Conservation (phyloP, 2,113 vertebrate genomes). For the Pangasianodon gigas region DNA sequence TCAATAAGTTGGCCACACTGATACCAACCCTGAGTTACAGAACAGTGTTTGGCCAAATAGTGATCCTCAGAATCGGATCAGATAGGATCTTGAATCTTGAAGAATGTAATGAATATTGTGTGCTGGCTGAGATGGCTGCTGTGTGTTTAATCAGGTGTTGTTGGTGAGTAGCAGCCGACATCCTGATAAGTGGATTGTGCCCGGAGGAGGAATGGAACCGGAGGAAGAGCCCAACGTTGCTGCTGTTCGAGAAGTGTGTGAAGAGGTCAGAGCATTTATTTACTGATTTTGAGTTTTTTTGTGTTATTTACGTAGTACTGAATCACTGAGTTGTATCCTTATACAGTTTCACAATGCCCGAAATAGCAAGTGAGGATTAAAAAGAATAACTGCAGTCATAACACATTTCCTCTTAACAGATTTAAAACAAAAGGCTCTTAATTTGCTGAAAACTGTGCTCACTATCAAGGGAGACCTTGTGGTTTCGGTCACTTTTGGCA, state of each 20-base stretch:
- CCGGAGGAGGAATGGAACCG: slow-evolving; percentile 97
- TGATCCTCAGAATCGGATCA: no score
- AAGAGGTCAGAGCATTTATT: slow-evolving; percentile 78
- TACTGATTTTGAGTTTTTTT: not conserved
- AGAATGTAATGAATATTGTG: not conserved
- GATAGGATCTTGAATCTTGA: no score
- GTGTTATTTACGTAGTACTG: not conserved
- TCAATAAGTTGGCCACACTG: not conserved
- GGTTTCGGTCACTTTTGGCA: not conserved
- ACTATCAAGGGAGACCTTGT: not conserved
- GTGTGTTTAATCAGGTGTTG: slow-evolving; percentile 80
- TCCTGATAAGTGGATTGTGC: slow-evolving; percentile 97
- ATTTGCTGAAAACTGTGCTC: not conserved
- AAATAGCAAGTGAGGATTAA: not conserved
- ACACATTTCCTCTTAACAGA: not conserved
- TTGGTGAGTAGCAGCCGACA: slow-evolving; percentile 96
- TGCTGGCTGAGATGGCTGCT: not conserved
- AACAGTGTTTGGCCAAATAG: not conserved
- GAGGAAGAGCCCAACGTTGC: slow-evolving; percentile 92
- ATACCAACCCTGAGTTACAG: not conserved
- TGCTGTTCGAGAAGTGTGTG: slow-evolving; percentile 93
- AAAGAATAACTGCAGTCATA: not conserved
- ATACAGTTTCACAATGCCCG: not conserved
- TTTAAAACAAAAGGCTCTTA: not conserved
- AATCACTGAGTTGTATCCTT: not conserved